Base-by-base conservation (phyloP, 2,113 vertebrate species). In the Ascaphus truei region DNA sequence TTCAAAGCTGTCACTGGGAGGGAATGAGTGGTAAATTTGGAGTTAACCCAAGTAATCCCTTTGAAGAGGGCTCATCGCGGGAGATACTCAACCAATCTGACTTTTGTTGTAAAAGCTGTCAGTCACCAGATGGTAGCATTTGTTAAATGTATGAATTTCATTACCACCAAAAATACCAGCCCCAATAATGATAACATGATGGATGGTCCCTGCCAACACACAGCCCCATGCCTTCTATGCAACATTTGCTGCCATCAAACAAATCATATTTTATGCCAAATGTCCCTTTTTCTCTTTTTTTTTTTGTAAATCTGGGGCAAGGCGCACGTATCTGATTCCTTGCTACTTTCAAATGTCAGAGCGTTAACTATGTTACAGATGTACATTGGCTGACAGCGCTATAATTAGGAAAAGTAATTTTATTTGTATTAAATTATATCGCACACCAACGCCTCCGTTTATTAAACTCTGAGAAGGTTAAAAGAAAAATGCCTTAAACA, bases 181-280 rank as follows among this genome's bases (percentile, higher is more conserved):
- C 16, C 7, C 53, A 12, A 31, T 72, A 55, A 37, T 58, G 62
- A 63, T 26, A 64, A 36, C 30, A 48, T 60, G 73, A 71, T 10
- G 29, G 72, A 71, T 56, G 43, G 30, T 18, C 29, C 51, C 56
- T 73, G 45, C 33, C 73, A 72, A 64, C 63, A 69, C 61, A 69
- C 0, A 64, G 43, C 33, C 27, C 53, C 0, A 0, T 69, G 31
- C 3, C 52, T 55, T 74, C 39, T 65, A 68, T 71, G 59, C 51
- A 31, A 58, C 59, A 36, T 43, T 16, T 56, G 61, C 52, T 71
- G 8, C 59, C 9, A 48, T 62, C 58, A 52, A 23, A 37, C n/a
- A 5, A 20, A 30, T 66, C 31, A 57, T 71, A 71, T 71, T 71
- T 79, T 63, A 76, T 43, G 31, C 59, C 56, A 71, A 62, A 52